Evolutionary conservation across 2,888 invertebrate species (phyloP), one percentile per base, ranked within the genome.

Genomic region (Zonitis immaculata): DNA sequence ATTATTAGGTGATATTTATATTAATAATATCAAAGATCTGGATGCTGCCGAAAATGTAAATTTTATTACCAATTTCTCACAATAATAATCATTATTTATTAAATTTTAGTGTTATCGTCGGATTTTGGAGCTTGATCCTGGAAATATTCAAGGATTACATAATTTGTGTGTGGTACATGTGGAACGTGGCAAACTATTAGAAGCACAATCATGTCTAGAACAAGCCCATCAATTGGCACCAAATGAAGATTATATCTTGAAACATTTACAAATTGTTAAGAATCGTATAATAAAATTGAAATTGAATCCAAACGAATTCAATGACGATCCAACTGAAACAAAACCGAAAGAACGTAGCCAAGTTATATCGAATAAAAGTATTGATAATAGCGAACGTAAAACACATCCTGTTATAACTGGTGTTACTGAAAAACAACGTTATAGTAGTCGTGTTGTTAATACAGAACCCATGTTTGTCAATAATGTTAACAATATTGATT

Each of bases 111-210:
- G 95, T 72, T 97, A 97, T 77, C 85, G 87, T 49, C 85, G 87
- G 59, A 95, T 97, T 63, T 76, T 96, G 11, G 86, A 88, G 65
- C 75, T 91, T 58, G 95, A 97, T 66, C 89, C 95, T 0, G 86
- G 87, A 63, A 95, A 96, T 74, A 90, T 94, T 57, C 96, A 96
- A 78, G 96, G 95, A 0, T 80, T 92, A 42, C 97, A 97, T 79
- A 97, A 97, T 77, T 80, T 97, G 20, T 97, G 97, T 76, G 97
- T 97, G 6, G 95, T 97, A 0, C 90, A 90, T 64, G 95, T 97
- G 6, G 96, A 97, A 75, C 82, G 91, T 30, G 95, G 95, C 8
- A 86, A 89, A 66, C 79, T 97, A 25, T 80, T 85, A n/a, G 79
- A 84, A 49, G 97, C 96, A 0, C 91, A 91, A 62, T 82, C 85